phyloP scores from a whole-genome alignment of 2,797 vertebrate genomes.

The Cirrhinus molitorella region DNA sequence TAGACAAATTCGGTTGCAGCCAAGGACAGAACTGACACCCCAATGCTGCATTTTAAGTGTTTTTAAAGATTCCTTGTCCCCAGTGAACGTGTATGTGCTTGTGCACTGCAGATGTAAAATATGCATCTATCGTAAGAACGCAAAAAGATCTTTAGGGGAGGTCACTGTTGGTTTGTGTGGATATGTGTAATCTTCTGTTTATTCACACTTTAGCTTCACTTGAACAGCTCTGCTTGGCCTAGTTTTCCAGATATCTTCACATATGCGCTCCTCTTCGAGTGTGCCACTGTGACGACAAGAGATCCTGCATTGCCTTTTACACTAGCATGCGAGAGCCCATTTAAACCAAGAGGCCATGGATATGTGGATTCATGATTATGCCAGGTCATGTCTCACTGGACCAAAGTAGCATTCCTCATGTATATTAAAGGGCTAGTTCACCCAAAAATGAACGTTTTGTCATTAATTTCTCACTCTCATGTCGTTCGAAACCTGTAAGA shows the following conservation, averaged over 20 bases:
- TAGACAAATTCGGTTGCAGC: background rate
- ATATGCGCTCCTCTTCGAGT: background rate
- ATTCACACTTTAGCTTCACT: conserved; percentile 49
- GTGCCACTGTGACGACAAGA: conserved; percentile 1
- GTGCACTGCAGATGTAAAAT: conserved; percentile 16
- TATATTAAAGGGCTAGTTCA: no score
- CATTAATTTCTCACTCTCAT: no score
- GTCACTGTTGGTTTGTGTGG: conserved; percentile 16
- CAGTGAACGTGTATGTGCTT: background rate
- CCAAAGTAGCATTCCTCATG: background rate
- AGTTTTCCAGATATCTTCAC: conserved; percentile 41
- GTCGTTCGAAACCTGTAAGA: no score
- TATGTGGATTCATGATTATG: background rate
- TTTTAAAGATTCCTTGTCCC: background rate
- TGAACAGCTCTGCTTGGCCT: conserved; percentile 45
- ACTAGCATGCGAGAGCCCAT: background rate
- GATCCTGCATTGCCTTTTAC: background rate
- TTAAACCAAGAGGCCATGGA: background rate
- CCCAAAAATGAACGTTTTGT: no score
- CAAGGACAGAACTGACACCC: conserved; percentile 3
- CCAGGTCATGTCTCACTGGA: background rate
- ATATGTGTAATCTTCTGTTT: conserved; percentile 33
- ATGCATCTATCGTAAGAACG: background rate
- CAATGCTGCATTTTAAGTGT: background rate
- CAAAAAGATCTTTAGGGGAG: background rate